Evolutionary conservation across 2,888 invertebrate genomes (phyloP).

Genomic region (Diarsia dahlii): DNA sequence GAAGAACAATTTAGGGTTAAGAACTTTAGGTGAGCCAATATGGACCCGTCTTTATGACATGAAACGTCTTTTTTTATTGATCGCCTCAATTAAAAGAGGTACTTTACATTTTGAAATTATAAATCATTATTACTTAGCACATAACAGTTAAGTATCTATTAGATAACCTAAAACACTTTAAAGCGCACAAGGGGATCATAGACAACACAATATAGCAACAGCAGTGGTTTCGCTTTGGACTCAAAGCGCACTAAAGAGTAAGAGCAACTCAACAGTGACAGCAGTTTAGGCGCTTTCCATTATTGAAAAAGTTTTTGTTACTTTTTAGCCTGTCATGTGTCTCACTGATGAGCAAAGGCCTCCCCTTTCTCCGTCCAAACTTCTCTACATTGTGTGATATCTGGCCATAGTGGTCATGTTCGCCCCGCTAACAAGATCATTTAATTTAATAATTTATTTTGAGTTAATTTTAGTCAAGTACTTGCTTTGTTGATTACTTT

Average conservation of each 20-base stretch:
- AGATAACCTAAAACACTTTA: not conserved
- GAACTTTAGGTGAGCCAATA: too few species aligned
- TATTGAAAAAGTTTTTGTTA: not conserved
- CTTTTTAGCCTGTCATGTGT: not conserved
- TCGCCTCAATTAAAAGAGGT: not conserved
- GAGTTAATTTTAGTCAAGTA: not conserved
- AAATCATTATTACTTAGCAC: too few species aligned
- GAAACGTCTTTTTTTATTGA: not conserved
- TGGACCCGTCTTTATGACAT: not conserved
- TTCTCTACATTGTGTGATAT: too few species aligned
- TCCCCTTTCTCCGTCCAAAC: too few species aligned
- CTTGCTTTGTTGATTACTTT: not conserved
- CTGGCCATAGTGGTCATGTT: too few species aligned
- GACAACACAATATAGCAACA: not conserved
- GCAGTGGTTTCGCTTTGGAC: not conserved
- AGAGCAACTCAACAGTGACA: not conserved
- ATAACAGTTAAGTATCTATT: not conserved
- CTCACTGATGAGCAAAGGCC: too few species aligned
- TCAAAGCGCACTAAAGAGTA: not conserved
- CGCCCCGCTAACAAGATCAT: not conserved
- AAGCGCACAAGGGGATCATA: not conserved
- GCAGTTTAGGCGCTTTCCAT: not conserved
- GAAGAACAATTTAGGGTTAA: too few species aligned
- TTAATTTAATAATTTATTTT: too few species aligned
- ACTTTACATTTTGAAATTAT: not conserved